Base-by-base conservation (phyloP, 92 coral and sea anemone species). In the Pocillopora meandrina region DNA sequence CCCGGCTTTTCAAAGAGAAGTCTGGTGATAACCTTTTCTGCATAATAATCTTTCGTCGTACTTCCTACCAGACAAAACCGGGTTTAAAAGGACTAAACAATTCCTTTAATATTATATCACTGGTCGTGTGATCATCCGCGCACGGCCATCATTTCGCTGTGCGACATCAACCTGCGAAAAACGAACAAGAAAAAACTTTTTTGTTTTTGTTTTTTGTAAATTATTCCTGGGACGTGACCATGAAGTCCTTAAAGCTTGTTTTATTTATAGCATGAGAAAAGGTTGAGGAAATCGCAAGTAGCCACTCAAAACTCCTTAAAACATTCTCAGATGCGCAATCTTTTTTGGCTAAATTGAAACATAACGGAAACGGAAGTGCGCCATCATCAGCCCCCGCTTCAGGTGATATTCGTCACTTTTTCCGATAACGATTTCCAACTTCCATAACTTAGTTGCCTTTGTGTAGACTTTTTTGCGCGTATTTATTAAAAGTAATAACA, bases 281-380 rank as follows among this genome's bases (percentile, higher is more conserved):
- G 52, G 8, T 42, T 3, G 52, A 42, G 52, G 52, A 42, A 42
- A 42, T 7, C 52, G 52, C 8, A 7, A 7, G 52, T 3, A 42
- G 52, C 52, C 52, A 42, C 52, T 42, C 52, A 42, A 26, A 42
- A 42, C 52, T 42, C 52, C 52, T 2, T 42, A 42, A 3, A 42
- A 3, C 4, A 7, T 42, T 23, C 23, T 31, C 34, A 1, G 12
- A n/a, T 12, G 12, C 72, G 23, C 36, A 33, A 33, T 19, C 31
- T 14, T 66, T 36, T 36, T 66, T n/a, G 35, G 35, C 11, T 18
- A 20, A 58, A 42, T 74, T 75, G 61, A 35, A 13, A 57, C 11
- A 26, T 20, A 56, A 63, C 31, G 52, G 49, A 75, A 75, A 16
- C 65, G 79, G 79, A 75, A 26, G 65, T 57, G 65, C 79, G 64